Evolutionary conservation across 2,113 vertebrate species (phyloP).

Genomic region (Serranochromis macrocephalus): DNA sequence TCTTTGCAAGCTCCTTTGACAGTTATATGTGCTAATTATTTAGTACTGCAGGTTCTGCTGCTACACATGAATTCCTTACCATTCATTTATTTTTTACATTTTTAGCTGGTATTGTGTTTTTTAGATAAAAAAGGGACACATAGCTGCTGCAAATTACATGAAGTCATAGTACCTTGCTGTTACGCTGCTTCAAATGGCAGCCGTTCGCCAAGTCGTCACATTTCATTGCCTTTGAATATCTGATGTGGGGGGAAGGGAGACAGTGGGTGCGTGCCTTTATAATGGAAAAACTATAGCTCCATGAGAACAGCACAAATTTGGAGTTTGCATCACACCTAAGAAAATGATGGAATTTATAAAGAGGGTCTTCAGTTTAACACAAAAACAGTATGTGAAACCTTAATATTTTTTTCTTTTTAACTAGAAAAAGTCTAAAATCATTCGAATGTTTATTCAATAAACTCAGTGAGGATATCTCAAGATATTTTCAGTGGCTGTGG

Average conservation of each 20-base stretch:
- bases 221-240: neutral
- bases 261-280: fast-evolving
- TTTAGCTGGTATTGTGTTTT: neutral
- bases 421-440: neutral
- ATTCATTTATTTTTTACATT: neutral
- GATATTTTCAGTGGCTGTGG: neutral
- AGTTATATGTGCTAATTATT: neutral
- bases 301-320: neutral
- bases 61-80: neutral
- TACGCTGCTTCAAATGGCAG: neutral
- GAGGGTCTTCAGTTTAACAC: neutral
- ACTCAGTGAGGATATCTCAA: fast-evolving
- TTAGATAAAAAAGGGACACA: neutral
- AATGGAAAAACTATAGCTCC: neutral
- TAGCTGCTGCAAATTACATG: neutral
- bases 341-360: neutral
- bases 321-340: neutral
- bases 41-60: neutral
- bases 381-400: neutral
- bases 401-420: neutral
- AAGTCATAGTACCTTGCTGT: neutral
- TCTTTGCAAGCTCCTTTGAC: too few species aligned
- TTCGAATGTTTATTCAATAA: neutral
- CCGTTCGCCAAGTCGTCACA: neutral
- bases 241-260: neutral